Evolutionary conservation across 2,888 invertebrate species (phyloP), one percentile per base, ranked within the genome.

Genomic region (Nemotelus nigrinus): DNA sequence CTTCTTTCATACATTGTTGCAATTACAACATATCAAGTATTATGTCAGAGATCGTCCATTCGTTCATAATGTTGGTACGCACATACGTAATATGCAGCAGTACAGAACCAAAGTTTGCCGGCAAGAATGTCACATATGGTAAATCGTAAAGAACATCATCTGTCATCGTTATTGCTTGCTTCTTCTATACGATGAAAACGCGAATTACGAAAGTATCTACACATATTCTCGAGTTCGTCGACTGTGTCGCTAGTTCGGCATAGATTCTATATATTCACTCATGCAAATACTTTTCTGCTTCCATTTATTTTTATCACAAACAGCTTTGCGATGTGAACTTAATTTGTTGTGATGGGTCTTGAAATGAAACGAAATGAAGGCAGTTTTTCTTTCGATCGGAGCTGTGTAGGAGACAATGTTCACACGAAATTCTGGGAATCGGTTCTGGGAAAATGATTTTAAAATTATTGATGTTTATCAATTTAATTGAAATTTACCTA

Each of bases 141-240:
- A 45, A 48, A 74, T 74, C 74, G 74, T 74, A 74, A 74, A 74
- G 74, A 60, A 60, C 63, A 48, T 48, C 44, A 74, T 74, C 60
- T 60, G 43, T 60, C 55, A 53, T 8, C 55, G 70, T 70, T 53
- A 53, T 68, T 44, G 68, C 53, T 4, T 58, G n/a, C 7, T 41
- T 3, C 41, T 60, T 60, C 60, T 2, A 25, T 25, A 25, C 25
- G 25, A 25, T 25, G 25, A 25, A 25, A 25, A 25, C 25, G 25
- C 25, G 25, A 25, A 25, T 25, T 25, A 25, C 25, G 25, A 25
- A 25, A 25, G 25, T 25, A 25, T 25, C 25, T 25, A 25, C 25
- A 25, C 25, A 25, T 25, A 25, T 25, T 25, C 25, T 25, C 25
- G 25, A 25, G 25, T 25, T 25, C 25, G 25, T 25, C 25, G 25